These are phyloP conservation scores for Dolichopus griseipennis DNA, from an alignment of 2,888 invertebrate species.

Conservation along the genomic window DNA sequence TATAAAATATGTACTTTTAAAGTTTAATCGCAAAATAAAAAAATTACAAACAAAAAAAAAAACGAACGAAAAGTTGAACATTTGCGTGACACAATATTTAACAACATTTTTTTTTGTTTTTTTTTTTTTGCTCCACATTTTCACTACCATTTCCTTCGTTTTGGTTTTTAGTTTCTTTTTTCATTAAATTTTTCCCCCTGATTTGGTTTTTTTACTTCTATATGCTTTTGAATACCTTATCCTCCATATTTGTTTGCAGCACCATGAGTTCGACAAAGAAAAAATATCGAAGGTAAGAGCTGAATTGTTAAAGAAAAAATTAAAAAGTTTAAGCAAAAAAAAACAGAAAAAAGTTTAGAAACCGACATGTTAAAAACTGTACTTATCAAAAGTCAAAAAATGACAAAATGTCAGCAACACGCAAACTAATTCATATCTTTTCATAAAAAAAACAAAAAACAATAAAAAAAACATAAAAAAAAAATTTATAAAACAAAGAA, in stretches of 20 bases:
- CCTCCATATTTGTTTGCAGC: background rate
- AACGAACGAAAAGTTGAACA: background rate
- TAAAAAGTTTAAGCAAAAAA: background rate
- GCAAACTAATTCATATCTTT: constrained; percentile 1
- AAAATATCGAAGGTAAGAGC: background rate
- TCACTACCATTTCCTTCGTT: background rate
- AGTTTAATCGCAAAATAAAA: background rate
- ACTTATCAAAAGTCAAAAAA: constrained; percentile 6
- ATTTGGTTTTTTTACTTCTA: too few relatives aligned
- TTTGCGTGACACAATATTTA: constrained; percentile 3
- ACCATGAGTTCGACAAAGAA: background rate
- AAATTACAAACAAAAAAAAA: background rate
- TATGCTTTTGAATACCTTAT: too few relatives aligned
- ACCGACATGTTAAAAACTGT: constrained; percentile 1
- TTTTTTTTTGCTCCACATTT: background rate
- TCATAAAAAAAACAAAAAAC: background rate
- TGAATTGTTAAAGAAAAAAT: background rate
- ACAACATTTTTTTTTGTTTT: background rate
- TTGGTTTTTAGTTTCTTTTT: too few relatives aligned
- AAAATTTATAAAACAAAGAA: background rate
- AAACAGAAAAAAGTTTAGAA: background rate
- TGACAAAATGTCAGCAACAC: constrained; percentile 6
- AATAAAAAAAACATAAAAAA: too few relatives aligned
- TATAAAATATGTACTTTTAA: background rate
- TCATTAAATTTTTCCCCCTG: too few relatives aligned